Conservation (phyloP, 2,113 vertebrate genomes). For the Hemicordylus capensis region DNA sequence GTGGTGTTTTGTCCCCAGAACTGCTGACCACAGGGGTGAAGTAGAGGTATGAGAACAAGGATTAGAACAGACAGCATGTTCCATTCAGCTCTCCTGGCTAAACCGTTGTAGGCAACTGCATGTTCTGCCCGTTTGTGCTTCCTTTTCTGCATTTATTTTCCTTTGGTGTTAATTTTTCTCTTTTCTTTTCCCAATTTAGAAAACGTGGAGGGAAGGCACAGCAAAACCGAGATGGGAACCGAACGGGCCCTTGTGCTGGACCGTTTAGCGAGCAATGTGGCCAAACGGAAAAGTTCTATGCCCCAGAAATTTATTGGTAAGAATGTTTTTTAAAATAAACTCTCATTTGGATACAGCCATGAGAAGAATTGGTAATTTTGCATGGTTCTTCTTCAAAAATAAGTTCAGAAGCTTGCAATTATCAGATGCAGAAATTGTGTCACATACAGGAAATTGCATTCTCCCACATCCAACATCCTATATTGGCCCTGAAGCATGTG, state of each 20-base stretch:
- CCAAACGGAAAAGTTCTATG: conserved; percentile 95
- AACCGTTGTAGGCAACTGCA: conserved; percentile 10
- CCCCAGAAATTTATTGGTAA: conserved; percentile 97
- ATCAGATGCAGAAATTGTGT: neutral
- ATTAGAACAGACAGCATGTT: conserved; percentile 39
- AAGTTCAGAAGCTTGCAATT: neutral
- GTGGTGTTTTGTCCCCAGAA: conserved; percentile 46
- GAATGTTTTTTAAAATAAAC: conserved; percentile 54
- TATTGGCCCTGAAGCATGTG: neutral
- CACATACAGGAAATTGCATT: neutral
- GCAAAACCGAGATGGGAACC: conserved; percentile 88
- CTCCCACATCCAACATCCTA: neutral
- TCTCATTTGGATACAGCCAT: conserved; percentile 55
- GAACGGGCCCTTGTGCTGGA: conserved; percentile 93
- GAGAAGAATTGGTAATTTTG: conserved; percentile 44
- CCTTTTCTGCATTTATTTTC: conserved; percentile 16
- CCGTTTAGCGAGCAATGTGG: conserved; percentile 93
- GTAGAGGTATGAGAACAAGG: conserved; percentile 44
- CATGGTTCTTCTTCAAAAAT: neutral
- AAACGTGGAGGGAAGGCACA: conserved; percentile 79
- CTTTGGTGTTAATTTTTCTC: neutral
- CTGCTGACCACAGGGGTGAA: conserved; percentile 69
- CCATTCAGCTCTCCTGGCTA: conserved; percentile 50
- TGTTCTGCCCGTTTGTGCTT: conserved; percentile 45
- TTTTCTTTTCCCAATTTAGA: conserved; percentile 73